Percentiles rank a stretch among this genome's conserved stretches.
These are phyloP conservation scores for Channa argus DNA, from an alignment of 2,113 vertebrate species.

Conservation along the genomic window DNA sequence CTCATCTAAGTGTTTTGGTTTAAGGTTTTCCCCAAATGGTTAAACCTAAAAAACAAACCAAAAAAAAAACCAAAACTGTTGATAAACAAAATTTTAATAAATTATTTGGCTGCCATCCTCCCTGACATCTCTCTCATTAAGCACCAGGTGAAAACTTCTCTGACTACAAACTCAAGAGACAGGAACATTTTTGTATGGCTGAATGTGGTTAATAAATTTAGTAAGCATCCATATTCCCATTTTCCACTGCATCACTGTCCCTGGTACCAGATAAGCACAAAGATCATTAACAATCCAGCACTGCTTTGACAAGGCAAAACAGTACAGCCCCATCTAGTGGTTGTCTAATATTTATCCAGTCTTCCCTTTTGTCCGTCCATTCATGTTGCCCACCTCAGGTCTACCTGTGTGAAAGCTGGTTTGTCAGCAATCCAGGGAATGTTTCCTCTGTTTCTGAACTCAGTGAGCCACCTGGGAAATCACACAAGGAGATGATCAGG, in stretches of 20 bases:
- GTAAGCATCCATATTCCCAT: slow-evolving; percentile 46
- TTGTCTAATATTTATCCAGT: slow-evolving; percentile 61
- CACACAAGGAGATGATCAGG: slow-evolving; percentile 8
- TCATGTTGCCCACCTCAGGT: slow-evolving; percentile 18
- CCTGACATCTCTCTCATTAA: slow-evolving; percentile 28
- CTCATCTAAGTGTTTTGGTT: slow-evolving; percentile 11
- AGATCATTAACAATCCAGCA: slow-evolving; percentile 30
- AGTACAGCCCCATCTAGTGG: slow-evolving; percentile 77
- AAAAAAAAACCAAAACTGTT: background rate
- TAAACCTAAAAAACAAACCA: background rate
- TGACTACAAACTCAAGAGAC: slow-evolving; percentile 4
- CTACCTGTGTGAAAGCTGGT: slow-evolving; percentile 88
- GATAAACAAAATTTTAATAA: slow-evolving; percentile 39
- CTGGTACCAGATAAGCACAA: slow-evolving; percentile 25
- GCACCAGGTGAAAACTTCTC: slow-evolving; percentile 45
- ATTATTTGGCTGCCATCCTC: slow-evolving; percentile 44
- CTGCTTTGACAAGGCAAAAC: slow-evolving; percentile 28
- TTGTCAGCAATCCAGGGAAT: slow-evolving; percentile 88
- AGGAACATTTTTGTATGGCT: slow-evolving; percentile 13
- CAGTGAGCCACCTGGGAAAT: slow-evolving; percentile 88
- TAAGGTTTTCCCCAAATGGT: slow-evolving; percentile 17
- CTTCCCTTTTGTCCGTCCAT: slow-evolving; percentile 21
- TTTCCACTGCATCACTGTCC: slow-evolving; percentile 34
- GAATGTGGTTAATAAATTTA: slow-evolving; percentile 44
- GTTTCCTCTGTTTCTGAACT: slow-evolving; percentile 87